Conservation (phyloP, 2,888 invertebrate species). For the Trypoxylon attenuatum region DNA sequence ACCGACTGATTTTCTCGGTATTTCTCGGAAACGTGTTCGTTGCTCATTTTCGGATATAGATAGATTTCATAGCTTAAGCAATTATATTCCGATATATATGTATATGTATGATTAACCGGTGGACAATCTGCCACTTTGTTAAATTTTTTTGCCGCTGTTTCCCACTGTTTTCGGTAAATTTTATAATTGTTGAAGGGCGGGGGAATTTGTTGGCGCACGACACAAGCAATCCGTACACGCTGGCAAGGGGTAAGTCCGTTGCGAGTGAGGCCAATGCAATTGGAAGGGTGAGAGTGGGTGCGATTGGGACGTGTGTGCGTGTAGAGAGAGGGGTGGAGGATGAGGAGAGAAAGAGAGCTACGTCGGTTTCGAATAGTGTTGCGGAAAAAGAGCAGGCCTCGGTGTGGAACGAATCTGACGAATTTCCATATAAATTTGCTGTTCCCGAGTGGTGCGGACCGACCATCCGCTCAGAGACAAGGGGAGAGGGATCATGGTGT, state of each 20-base stretch:
- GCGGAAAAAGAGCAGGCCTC: slow-evolving; percentile 44
- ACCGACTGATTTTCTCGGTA: no score
- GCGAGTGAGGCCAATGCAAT: slow-evolving; percentile 40
- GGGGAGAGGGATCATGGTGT: slow-evolving; percentile 40
- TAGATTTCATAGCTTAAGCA: no score
- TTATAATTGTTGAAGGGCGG: no score
- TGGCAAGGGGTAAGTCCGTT: slow-evolving; percentile 3
- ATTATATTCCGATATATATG: no score
- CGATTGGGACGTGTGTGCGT: slow-evolving; percentile 15
- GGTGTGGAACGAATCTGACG: slow-evolving; percentile 68
- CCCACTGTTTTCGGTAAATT: no score
- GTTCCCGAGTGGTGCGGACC: slow-evolving; percentile 54
- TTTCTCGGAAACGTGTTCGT: no score
- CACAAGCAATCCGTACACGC: slow-evolving; percentile 28
- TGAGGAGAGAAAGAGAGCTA: slow-evolving; percentile 28
- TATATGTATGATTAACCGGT: no score
- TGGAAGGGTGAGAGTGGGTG: slow-evolving; percentile 23
- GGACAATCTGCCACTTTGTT: no score
- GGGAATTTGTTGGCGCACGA: no score
- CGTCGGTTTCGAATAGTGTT: slow-evolving; percentile 10
- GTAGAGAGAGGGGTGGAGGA: slow-evolving; percentile 26
- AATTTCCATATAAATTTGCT: slow-evolving; percentile 75
- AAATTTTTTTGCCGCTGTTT: slow-evolving; percentile 14
- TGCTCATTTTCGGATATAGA: no score
- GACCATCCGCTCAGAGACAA: no score